Evolutionary conservation across 2,888 invertebrate genomes (phyloP).

Genomic region (Lycophotia porphyrea): DNA sequence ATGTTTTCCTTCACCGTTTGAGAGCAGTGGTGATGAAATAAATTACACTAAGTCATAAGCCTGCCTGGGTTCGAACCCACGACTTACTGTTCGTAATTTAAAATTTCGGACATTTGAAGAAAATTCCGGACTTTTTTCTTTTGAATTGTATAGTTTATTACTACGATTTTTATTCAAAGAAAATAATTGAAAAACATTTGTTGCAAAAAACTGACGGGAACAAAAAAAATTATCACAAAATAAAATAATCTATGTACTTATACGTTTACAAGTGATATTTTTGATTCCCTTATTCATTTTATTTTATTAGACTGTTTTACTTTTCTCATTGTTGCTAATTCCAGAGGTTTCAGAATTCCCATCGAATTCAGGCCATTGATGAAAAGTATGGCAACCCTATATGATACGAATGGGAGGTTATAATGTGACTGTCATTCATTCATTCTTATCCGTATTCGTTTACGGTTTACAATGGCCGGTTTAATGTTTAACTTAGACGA

Average conservation of each 20-base stretch:
- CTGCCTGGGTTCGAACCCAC: too few species aligned
- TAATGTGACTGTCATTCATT: slow-evolving; percentile 13
- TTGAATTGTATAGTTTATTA: not conserved
- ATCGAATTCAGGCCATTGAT: not conserved
- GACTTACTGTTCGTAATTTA: too few species aligned
- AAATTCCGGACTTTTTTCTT: not conserved
- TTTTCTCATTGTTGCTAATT: not conserved
- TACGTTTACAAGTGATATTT: not conserved
- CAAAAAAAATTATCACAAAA: not conserved
- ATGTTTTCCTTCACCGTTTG: too few species aligned
- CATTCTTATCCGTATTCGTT: slow-evolving; percentile 9
- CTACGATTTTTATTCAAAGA: not conserved
- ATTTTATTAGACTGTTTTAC: not conserved
- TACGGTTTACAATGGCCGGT: slow-evolving; percentile 3
- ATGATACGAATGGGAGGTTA: slow-evolving; percentile 5
- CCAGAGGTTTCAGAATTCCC: not conserved
- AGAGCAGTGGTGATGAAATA: too few species aligned
- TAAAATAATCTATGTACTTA: not conserved
- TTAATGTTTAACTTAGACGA: not conserved
- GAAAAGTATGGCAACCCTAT: not conserved
- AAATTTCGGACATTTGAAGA: not conserved
- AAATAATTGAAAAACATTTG: not conserved
- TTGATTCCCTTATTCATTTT: not conserved
- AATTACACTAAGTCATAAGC: too few species aligned
- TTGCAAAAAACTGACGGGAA: not conserved